Base-by-base conservation (phyloP, 2,113 vertebrate species). In the Fregata magnificens region DNA sequence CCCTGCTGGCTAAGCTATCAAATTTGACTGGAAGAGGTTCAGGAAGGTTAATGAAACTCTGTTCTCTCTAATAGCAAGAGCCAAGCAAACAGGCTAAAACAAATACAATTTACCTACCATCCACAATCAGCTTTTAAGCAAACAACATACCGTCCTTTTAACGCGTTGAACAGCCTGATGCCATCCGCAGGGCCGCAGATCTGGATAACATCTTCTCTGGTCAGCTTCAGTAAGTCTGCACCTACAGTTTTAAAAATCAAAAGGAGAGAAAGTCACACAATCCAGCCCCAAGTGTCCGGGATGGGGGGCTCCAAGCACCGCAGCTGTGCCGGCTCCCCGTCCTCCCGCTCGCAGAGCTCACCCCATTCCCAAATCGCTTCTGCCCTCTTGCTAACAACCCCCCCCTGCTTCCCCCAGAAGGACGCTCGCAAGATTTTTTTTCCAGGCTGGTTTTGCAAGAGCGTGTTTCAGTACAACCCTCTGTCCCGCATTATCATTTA, bases 101-200 rank as follows among this genome's bases (percentile, higher is more conserved):
- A 26, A 59, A 47, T 2, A 16, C 58, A 4, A 24, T 19, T 47
- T 4, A 11, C 21, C 44, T 5, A 3, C 36, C 9, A 4, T 3
- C 36, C 80, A 11, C 13, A 3, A 7, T 3, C 19, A 10, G 59
- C 45, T 49, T 63, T 77, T 52, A 40, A 50, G 74, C 81, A 36
- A 85, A 67, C 71, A 42, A 97, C 99, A 34, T 90, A 99, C 99
- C 99, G 98, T 94, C 99, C 99, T 95, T 99, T 99, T 17, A 99
- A 97, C 3, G 99, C 99, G 65, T 99, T 99, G 97, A 99, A 99
- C 86, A 99, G 99, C 92, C 99, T 97, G 93, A 99, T 99, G 77
- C 99, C 99, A 53, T 99, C 99, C 8, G 99, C 99, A 31, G 99
- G 99, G 52, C 99, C 99, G n/a, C 99, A 99, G 97, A 99, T 99